Evolutionary conservation across 2,113 vertebrate species (phyloP).

Genomic region (Misgurnus mizolepis): DNA sequence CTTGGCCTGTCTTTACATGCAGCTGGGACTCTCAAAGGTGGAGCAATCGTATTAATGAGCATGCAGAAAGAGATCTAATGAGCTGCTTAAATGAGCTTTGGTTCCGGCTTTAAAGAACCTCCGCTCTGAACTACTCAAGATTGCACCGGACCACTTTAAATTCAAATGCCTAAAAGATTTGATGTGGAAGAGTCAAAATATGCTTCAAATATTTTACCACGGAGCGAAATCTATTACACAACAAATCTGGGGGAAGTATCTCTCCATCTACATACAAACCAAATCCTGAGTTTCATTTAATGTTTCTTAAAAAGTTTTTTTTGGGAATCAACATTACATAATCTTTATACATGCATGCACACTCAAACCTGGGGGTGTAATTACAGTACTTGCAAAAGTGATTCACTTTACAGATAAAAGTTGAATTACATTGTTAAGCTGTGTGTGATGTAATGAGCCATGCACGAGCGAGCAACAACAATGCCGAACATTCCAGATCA

Average conservation of each 20-base stretch:
- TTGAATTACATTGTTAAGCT: slow-evolving; percentile 39
- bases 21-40: slow-evolving; percentile 22
- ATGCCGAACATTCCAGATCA: slow-evolving; percentile 35
- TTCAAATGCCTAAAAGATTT: slow-evolving; percentile 11
- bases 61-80: slow-evolving; percentile 52
- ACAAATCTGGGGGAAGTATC: background rate
- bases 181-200: slow-evolving; percentile 2
- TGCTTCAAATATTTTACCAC: slow-evolving; percentile 9
- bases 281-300: background rate
- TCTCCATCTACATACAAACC: background rate
- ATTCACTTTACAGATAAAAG: slow-evolving; percentile 47
- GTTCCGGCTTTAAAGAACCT: slow-evolving; percentile 55
- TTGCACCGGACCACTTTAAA: slow-evolving; percentile 6
- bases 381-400: slow-evolving; percentile 19
- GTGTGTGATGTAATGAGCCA: slow-evolving; percentile 33
- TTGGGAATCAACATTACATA: background rate
- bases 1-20: slow-evolving; percentile 30
- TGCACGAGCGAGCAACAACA: slow-evolving; percentile 43
- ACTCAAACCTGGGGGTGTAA: slow-evolving; percentile 19
- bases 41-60: slow-evolving; percentile 44
- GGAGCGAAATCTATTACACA: slow-evolving; percentile 2
- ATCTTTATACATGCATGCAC: background rate
- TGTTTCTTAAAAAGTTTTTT: background rate
- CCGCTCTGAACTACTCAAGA: slow-evolving; percentile 9
- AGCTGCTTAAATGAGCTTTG: slow-evolving; percentile 53